Base-by-base conservation (phyloP, 2,113 vertebrate species). In the Pterocles gutturalis region DNA sequence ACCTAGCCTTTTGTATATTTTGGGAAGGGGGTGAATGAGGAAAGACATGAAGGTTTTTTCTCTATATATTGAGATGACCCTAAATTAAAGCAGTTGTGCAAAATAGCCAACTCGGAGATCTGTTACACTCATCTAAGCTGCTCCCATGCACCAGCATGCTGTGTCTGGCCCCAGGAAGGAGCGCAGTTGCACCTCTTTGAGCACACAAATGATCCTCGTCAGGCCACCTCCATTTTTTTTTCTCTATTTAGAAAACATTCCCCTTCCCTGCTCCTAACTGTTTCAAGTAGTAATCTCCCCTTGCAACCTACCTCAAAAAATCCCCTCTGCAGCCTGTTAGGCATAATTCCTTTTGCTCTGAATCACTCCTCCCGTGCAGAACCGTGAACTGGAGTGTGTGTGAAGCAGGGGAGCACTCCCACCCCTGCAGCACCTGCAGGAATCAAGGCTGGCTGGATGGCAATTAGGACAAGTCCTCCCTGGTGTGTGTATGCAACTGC, bases 141-240 rank as follows among this genome's bases (percentile, higher is more conserved):
- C 46, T 46, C 41, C 9, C 10, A 1, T 7, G 11, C 33, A 49
- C 10, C 12, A 26, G 19, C 0, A 0, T 21, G 17, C 17, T 25
- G 9, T 46, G 10, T 45, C 46, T 55, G 46, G 24, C 43, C 31
- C 20, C 0, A 4, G 18, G 34, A 90, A 72, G 33, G 10, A 64
- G 19, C 10, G 54, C 28, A 71, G 51, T 12, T 92, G 34, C 33
- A 79, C 41, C 29, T 83, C 36, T 38, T 58, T 43, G 81, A 20
- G 61, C 9, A 58, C 14, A 70, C 17, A 77, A 58, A 70, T 29
- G 1, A 43, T 13, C 28, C 13, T 82, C 21, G 62, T 66, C 31
- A 70, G 28, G 21, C 10, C 18, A 71, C 14, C 53, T 83, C 41
- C 4, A 13, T 43, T 71, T 62, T 57, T 62, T 33, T 87, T 21